A percentile compares a stretch with the other conserved stretches of the same genome.
Conservation (phyloP, 2,113 vertebrate species). For the Stegastes partitus region DNA sequence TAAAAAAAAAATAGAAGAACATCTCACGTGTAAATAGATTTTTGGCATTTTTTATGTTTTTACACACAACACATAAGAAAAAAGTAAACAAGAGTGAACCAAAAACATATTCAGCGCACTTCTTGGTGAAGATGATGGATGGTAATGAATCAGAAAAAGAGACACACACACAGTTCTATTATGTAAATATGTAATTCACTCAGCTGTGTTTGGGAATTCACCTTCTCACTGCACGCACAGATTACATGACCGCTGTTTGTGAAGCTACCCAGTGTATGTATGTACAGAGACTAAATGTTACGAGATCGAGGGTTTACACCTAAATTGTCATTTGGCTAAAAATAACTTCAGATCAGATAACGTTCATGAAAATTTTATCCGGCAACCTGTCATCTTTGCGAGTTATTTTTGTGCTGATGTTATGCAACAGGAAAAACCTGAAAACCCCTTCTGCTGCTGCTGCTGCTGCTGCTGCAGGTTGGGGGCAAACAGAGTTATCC, state of each 20-base stretch:
- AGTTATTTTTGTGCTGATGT: constrained; percentile 61
- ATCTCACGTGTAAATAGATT: no score
- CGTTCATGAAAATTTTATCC: constrained; percentile 65
- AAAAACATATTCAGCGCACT: no score
- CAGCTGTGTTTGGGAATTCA: constrained; percentile 5
- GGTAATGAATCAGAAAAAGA: no score
- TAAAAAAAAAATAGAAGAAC: no score
- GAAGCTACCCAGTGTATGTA: no score
- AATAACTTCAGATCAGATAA: constrained; percentile 55
- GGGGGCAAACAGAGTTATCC: constrained; percentile 12
- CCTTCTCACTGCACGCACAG: background rate
- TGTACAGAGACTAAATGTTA: background rate
- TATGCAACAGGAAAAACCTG: constrained; percentile 54
- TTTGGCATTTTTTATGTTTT: no score
- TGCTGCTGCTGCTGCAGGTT: constrained; percentile 1
- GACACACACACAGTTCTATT: background rate
- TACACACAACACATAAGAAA: no score
- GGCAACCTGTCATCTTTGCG: constrained; percentile 57
- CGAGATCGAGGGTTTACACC: constrained; percentile 10
- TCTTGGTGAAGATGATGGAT: no score
- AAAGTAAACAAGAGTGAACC: no score
- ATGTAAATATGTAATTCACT: background rate
- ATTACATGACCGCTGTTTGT: background rate
- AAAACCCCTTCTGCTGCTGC: constrained; percentile 10
- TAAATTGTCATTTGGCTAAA: constrained; percentile 55